Conservation (phyloP, 1,140 invertebrate genomes). For the Temnothorax longispinosus region DNA sequence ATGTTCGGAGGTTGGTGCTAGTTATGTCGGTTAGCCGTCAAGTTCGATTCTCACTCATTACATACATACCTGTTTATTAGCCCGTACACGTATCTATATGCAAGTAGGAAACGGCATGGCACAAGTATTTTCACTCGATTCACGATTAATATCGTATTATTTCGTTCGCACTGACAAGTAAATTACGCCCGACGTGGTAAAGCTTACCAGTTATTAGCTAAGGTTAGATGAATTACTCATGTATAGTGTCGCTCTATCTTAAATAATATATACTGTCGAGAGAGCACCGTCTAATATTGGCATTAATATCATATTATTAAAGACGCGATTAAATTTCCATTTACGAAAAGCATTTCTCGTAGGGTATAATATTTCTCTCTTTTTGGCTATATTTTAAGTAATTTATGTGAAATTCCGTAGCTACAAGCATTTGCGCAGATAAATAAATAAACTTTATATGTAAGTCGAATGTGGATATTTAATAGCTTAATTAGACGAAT, state of each 20-base stretch:
- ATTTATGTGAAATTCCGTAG: neutral
- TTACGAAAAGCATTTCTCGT: neutral
- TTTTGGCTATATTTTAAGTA: neutral
- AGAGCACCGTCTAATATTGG: neutral
- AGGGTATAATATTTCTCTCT: neutral
- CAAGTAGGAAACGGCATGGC: slow-evolving; percentile 15
- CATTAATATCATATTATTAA: neutral
- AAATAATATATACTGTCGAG: neutral
- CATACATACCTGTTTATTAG: slow-evolving; percentile 19
- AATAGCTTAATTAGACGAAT: neutral
- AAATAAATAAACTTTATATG: neutral
- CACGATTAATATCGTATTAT: slow-evolving; percentile 44
- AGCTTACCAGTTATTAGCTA: neutral
- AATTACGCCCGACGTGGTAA: slow-evolving; percentile 7
- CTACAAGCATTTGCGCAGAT: neutral
- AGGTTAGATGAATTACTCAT: neutral
- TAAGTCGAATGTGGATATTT: neutral
- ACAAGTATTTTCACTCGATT: slow-evolving; percentile 23
- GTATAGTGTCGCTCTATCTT: neutral
- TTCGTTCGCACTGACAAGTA: slow-evolving; percentile 41
- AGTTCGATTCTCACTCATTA: slow-evolving; percentile 56
- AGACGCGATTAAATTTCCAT: neutral
- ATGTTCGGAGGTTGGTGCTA: slow-evolving; percentile 23
- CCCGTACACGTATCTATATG: neutral
- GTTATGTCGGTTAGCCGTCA: slow-evolving; percentile 5